A percentile compares a stretch with the other conserved stretches of the same genome.
Conservation (phyloP, 2,797 vertebrate genomes). For the Salmo trutta region DNA sequence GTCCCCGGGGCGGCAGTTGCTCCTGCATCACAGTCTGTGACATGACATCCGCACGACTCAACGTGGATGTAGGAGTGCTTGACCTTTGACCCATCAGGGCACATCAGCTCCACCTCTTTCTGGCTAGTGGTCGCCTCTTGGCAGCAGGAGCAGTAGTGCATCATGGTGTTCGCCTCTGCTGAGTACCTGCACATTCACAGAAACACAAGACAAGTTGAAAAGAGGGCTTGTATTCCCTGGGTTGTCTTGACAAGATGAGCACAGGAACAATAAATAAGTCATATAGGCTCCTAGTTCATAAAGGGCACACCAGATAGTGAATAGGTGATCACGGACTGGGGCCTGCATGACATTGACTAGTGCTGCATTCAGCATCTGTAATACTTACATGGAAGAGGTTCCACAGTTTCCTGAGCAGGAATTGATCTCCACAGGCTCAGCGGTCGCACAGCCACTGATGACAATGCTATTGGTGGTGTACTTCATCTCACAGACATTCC, state of each 20-base stretch:
- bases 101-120: conserved; percentile 73
- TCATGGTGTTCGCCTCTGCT: conserved; percentile 67
- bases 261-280: background rate
- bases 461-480: conserved; percentile 62
- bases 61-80: conserved; percentile 69
- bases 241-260: no score
- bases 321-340: background rate
- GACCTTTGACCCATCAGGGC: conserved; percentile 63
- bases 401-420: conserved; percentile 84
- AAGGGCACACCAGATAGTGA: background rate
- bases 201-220: background rate
- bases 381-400: conserved; percentile 83
- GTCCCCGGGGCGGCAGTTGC: background rate
- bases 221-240: background rate
- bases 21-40: conserved; percentile 36
- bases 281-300: background rate
- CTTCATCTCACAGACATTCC: conserved; percentile 63
- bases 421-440: conserved; percentile 67
- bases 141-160: conserved; percentile 85
- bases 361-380: background rate
- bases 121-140: conserved; percentile 72
- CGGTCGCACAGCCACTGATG: conserved; percentile 70
- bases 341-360: background rate
- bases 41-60: conserved; percentile 77
- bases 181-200: conserved; percentile 78